Evolutionary conservation across 2,888 invertebrate species (phyloP).

Genomic region (Chaetogeoica ovagalla): DNA sequence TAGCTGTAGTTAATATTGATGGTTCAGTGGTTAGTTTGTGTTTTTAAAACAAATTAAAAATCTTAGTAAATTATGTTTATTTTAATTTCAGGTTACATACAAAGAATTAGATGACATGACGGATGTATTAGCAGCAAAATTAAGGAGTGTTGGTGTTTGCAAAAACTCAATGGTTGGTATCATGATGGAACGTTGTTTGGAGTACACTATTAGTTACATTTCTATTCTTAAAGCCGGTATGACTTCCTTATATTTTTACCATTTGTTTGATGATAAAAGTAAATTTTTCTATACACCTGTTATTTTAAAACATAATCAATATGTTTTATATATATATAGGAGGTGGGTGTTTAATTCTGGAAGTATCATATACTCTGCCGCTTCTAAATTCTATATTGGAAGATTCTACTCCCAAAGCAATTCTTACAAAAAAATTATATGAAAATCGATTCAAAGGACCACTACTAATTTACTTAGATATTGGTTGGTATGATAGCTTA

Average conservation of each 20-base stretch:
- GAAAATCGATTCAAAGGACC: slow-evolving; percentile 46
- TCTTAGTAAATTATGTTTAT: background rate
- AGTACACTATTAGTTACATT: slow-evolving; percentile 56
- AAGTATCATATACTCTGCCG: slow-evolving; percentile 56
- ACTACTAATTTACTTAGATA: slow-evolving; percentile 47
- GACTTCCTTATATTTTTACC: background rate
- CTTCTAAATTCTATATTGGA: slow-evolving; percentile 56
- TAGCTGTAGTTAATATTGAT: slow-evolving; percentile 55
- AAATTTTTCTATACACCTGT: background rate
- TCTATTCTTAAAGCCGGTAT: slow-evolving; percentile 57
- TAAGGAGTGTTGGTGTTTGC: slow-evolving; percentile 58
- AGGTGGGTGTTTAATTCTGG: slow-evolving; percentile 57
- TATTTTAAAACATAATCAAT: slow-evolving; percentile 1
- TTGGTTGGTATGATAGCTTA: slow-evolving; percentile 24
- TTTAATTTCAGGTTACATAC: slow-evolving; percentile 55
- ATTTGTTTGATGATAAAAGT: background rate
- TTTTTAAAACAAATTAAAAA: background rate
- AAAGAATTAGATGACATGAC: slow-evolving; percentile 60
- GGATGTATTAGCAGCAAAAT: slow-evolving; percentile 69
- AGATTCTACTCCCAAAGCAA: slow-evolving; percentile 56
- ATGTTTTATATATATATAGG: slow-evolving; percentile 55
- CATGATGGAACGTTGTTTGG: slow-evolving; percentile 57
- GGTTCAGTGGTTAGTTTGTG: slow-evolving; percentile 31
- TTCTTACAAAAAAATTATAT: slow-evolving; percentile 56
- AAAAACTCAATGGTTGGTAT: slow-evolving; percentile 56